Conservation (phyloP, 2,797 vertebrate species). For the Phrynocephalus forsythii region DNA sequence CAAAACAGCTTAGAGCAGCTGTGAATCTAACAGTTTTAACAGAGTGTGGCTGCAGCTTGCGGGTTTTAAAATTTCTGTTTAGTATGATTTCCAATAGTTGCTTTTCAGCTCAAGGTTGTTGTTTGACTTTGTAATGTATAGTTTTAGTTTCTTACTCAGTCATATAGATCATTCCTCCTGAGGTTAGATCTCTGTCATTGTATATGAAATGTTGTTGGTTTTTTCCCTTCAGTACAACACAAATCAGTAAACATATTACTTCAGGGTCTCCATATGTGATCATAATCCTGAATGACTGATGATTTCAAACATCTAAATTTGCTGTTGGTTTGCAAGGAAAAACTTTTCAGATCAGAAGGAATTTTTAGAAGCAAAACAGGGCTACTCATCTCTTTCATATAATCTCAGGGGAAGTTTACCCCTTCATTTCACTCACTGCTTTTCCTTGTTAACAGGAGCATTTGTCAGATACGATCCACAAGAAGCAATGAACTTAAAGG, state of each 20-base stretch:
- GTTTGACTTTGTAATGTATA: slow-evolving; percentile 27
- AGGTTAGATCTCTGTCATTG: slow-evolving; percentile 54
- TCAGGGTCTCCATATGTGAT: slow-evolving; percentile 48
- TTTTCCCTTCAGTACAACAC: slow-evolving; percentile 52
- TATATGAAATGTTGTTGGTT: slow-evolving; percentile 48
- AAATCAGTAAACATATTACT: slow-evolving; percentile 59
- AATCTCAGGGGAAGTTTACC: slow-evolving; percentile 11
- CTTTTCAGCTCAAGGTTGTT: slow-evolving; percentile 31
- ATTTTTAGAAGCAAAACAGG: slow-evolving; percentile 14
- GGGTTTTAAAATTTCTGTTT: not conserved
- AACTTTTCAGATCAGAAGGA: slow-evolving; percentile 46
- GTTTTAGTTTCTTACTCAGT: slow-evolving; percentile 38
- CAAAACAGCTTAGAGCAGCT: not conserved
- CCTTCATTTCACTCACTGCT: slow-evolving; percentile 24
- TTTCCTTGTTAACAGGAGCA: slow-evolving; percentile 46
- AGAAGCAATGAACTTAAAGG: slow-evolving; percentile 36
- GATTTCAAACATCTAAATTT: slow-evolving; percentile 31
- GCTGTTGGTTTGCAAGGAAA: slow-evolving; percentile 33
- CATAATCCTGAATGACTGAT: slow-evolving; percentile 45
- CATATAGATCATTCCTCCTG: slow-evolving; percentile 50
- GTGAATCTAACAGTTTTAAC: not conserved
- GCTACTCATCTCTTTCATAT: slow-evolving; percentile 37
- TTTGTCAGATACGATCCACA: slow-evolving; percentile 39
- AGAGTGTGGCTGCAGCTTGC: not conserved
- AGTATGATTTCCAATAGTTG: slow-evolving; percentile 36